Evolutionary conservation across 2,888 invertebrate genomes (phyloP), one percentile per base, ranked within the genome.

Genomic region (Plebejus melissa): DNA sequence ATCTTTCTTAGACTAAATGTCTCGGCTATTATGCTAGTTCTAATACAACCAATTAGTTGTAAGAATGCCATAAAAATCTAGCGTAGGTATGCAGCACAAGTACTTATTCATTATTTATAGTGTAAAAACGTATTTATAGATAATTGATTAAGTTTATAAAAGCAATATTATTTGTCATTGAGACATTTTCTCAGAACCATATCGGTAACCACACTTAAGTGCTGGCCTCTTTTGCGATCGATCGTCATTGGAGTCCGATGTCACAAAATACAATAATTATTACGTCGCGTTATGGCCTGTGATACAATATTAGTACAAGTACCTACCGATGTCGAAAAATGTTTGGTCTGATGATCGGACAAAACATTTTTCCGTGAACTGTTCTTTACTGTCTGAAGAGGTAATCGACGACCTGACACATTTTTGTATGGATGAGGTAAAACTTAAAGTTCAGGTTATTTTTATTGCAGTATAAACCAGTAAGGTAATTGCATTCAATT

Each of bases 41-140:
- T 28, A 28, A 11, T 22, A 28, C 60, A 9, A 28, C 60, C 60
- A 60, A 60, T 60, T 60, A 60, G 60, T 60, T 28, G 60, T 11
- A 60, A 60, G 22, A 60, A 60, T 60, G 60, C 60, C 60, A 60
- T 60, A 60, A 60, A 22, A 60, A 60, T 60, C 60, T 60, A 28
- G 22, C 9, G 60, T 4, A 28, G 60, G 28, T 60, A 60, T 60
- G 60, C 60, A 28, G 9, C 28, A 60, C 3, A 60, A 60, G 28
- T 28, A 28, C 28, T 60, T 11, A 60, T 60, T 60, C 60, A 60
- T 60, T 60, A 60, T 60, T 60, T 60, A 60, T 60, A 11, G 60
- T 60, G 60, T 60, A 60, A 60, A 58, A 60, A 28, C 28, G 28
- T 28, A 60, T 60, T 32, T 32, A 32, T 60, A 22, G 60, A 28